Percentiles rank a stretch among this genome's conserved stretches.
Evolutionary conservation across 2,888 invertebrate genomes (phyloP).

Genomic region (Dromius quadrimaculatus): DNA sequence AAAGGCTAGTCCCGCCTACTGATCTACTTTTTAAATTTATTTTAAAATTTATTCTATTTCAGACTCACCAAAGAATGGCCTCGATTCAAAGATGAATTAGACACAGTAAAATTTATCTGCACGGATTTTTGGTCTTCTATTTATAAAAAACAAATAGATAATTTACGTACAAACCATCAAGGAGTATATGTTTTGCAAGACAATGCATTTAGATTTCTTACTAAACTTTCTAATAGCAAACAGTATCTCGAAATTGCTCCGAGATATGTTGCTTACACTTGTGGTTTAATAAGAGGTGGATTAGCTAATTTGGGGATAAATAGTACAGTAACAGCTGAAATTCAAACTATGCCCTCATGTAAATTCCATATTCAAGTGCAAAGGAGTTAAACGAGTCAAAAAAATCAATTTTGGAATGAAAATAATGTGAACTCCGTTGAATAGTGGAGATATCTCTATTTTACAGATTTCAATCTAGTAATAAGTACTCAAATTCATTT

Average conservation of each 20-base stretch:
- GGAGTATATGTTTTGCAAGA: slow-evolving; percentile 98
- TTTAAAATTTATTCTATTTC: slow-evolving; percentile 55
- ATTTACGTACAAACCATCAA: slow-evolving; percentile 96
- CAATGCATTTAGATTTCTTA: slow-evolving; percentile 91
- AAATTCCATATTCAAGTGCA: slow-evolving; percentile 93
- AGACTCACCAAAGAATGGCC: slow-evolving; percentile 91
- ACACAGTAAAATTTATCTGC: slow-evolving; percentile 98
- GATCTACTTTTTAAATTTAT: slow-evolving; percentile 22
- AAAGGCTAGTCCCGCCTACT: slow-evolving; percentile 71
- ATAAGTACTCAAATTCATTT: no score
- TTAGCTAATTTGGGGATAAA: slow-evolving; percentile 94
- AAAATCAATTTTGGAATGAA: no score
- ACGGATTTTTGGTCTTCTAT: slow-evolving; percentile 99
- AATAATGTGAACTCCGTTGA: no score
- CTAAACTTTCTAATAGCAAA: slow-evolving; percentile 87
- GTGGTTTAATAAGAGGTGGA: slow-evolving; percentile 94
- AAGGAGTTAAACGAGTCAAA: slow-evolving; percentile 73
- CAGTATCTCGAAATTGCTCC: slow-evolving; percentile 94
- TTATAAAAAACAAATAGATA: slow-evolving; percentile 98
- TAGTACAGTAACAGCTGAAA: slow-evolving; percentile 95
- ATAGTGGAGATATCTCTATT: no score
- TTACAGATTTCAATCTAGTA: no score
- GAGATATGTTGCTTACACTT: slow-evolving; percentile 93
- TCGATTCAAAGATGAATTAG: slow-evolving; percentile 96
- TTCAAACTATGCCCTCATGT: slow-evolving; percentile 91